Evolutionary conservation across 2,113 vertebrate genomes (phyloP).

Genomic region (Thryonomys swinderianus): DNA sequence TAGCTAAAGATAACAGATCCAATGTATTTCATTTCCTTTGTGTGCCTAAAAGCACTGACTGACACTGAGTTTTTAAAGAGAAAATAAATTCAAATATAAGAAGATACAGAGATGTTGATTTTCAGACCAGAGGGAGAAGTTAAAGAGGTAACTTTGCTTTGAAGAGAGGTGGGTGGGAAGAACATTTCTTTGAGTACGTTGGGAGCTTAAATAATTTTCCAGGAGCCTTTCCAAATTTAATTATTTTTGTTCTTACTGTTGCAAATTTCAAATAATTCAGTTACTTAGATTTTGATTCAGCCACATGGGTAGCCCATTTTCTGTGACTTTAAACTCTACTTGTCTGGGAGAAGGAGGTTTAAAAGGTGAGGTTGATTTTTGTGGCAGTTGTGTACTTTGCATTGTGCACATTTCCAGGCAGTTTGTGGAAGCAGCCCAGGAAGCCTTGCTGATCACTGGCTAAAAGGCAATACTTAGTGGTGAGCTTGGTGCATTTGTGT

Average conservation of each 20-base stretch:
- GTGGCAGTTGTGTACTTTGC: background rate
- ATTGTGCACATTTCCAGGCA: background rate
- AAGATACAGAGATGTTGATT: constrained; percentile 58
- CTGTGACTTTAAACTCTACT: constrained; percentile 38
- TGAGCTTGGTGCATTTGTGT: background rate
- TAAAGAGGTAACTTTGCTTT: constrained; percentile 74
- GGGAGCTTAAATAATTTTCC: constrained; percentile 73
- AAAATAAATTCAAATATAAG: constrained; percentile 71
- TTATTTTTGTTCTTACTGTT: constrained; percentile 49
- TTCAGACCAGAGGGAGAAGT: constrained; percentile 64
- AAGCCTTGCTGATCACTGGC: background rate
- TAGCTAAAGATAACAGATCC: constrained; percentile 70
- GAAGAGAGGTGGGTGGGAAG: constrained; percentile 65
- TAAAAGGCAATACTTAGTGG: background rate
- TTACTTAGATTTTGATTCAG: constrained; percentile 73
- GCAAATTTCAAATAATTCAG: constrained; percentile 62
- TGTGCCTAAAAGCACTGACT: constrained; percentile 58
- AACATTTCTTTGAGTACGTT: constrained; percentile 57
- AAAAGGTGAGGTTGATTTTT: background rate
- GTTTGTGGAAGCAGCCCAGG: background rate
- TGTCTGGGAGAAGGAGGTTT: constrained; percentile 61
- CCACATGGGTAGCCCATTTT: background rate
- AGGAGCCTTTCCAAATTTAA: constrained; percentile 75
- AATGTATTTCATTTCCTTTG: constrained; percentile 67
- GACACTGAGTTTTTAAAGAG: constrained; percentile 64